These are phyloP conservation scores for Drosophila kepulauana DNA, from an alignment of 1,140 invertebrate species.

Conservation along the genomic window DNA sequence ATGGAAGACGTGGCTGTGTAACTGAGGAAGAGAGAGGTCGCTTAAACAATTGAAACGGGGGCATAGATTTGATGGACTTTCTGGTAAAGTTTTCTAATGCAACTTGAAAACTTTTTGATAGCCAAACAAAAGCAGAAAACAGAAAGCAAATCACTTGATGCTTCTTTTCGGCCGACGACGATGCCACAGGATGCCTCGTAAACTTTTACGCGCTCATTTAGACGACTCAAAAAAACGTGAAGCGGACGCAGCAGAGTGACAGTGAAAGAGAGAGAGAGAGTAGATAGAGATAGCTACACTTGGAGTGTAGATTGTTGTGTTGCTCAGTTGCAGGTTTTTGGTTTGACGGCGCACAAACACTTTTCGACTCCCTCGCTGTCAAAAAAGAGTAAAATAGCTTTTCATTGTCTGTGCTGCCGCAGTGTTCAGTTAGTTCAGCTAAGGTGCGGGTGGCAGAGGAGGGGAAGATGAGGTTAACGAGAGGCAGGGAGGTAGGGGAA, in stretches of 20 bases:
- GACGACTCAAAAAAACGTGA: conserved; percentile 20
- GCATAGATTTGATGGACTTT: conserved; percentile 63
- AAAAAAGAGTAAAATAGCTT: conserved; percentile 72
- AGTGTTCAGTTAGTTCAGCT: conserved; percentile 19
- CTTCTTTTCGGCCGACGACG: conserved; percentile 26
- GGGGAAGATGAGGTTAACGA: background rate
- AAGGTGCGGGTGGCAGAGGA: background rate
- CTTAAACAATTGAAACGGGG: conserved; percentile 46
- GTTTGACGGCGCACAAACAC: conserved; percentile 62
- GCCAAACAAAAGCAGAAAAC: conserved; percentile 53
- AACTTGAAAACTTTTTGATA: conserved; percentile 81
- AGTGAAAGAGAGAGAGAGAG: background rate
- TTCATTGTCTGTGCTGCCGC: conserved; percentile 62
- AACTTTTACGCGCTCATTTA: conserved; percentile 79
- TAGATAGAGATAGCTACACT: background rate
- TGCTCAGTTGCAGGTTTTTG: conserved; percentile 45
- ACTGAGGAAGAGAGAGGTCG: background rate
- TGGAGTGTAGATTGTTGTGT: conserved; percentile 48
- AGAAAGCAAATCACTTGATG: conserved; percentile 76
- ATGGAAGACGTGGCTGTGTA: background rate
- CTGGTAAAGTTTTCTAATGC: conserved; percentile 63
- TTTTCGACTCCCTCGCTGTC: conserved; percentile 22
- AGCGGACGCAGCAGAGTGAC: too few species aligned
- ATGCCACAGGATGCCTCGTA: conserved; percentile 72
- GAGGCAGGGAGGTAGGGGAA: background rate